Evolutionary conservation across 2,113 vertebrate genomes (phyloP), one percentile per base, ranked within the genome.

Genomic region (Phodopus roborovskii): DNA sequence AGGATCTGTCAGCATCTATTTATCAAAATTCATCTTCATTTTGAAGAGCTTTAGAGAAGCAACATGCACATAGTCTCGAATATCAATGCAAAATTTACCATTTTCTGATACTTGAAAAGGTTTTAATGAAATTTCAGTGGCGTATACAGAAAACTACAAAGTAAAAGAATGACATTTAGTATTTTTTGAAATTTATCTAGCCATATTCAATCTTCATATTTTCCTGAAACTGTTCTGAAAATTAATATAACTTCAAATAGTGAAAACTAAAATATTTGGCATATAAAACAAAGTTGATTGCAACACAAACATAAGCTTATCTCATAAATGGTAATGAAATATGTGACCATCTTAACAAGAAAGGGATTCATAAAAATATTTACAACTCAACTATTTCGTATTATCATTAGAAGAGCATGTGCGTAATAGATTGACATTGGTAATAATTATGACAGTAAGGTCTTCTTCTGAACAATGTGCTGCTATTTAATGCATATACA

Each of bases 71-170:
- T 50, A 71, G 3, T 92, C 24, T 86, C 20, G 22, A 94, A 71
- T 92, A 91, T 1, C 17, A 96, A 87, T 73, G 58, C 58, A 82
- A 86, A 85, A 89, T 36, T 50, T 48, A 74, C 4, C 92, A 11
- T 16, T 74, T 90, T 71, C 50, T 88, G 66, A 92, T 91, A 88
- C 62, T 66, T 73, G 50, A 36, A 60, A 73, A 26, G 53, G 17
- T 94, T 81, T 91, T 93, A 92, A 83, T 90, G 60, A 94, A 87
- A 82, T 90, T 95, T 83, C 48, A 36, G 2, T 70, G n/a, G 70
- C 77, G 11, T 53, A 66, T 56, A 79, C 53, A 93, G 82, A 92
- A 90, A 42, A 68, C 0, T 91, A 91, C 15, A 88, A 48, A 87
- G 60, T 7, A 91, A 48, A 85, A 39, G 30, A 94, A 60, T 62